Conservation (phyloP, 2,888 invertebrate genomes). For the Watsonalla cultraria region DNA sequence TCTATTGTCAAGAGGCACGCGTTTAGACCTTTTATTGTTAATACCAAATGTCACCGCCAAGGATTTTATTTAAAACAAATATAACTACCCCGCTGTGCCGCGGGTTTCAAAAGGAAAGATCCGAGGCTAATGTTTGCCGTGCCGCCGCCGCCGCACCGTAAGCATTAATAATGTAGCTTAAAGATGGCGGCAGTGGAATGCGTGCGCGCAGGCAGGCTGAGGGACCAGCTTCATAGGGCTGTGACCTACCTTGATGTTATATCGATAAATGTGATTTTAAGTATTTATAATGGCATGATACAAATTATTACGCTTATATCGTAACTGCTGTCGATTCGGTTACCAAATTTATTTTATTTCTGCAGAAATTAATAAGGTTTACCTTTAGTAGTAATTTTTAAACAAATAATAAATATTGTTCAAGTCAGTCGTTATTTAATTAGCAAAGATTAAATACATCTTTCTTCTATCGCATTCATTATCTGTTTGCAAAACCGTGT, state of each 20-base stretch:
- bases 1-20: background rate
- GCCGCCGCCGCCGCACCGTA: slow-evolving; percentile 44
- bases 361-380: background rate
- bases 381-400: background rate
- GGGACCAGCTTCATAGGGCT: slow-evolving; percentile 44
- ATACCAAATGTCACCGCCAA: slow-evolving; percentile 41
- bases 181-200: slow-evolving; percentile 74
- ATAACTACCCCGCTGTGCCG: slow-evolving; percentile 42
- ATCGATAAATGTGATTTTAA: slow-evolving; percentile 5
- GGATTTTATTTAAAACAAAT: slow-evolving; percentile 69
- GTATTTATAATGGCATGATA: too few species aligned
- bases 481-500: slow-evolving; percentile 23
- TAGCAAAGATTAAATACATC: slow-evolving; percentile 36
- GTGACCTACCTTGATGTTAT: slow-evolving; percentile 27
- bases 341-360: background rate
- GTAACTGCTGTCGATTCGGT: too few species aligned
- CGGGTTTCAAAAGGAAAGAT: slow-evolving; percentile 44
- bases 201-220: slow-evolving; percentile 32
- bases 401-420: too few species aligned
- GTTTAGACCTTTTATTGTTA: background rate
- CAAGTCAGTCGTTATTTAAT: slow-evolving; percentile 40
- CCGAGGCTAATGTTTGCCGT: slow-evolving; percentile 49
- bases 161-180: slow-evolving; percentile 76
- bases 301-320: too few species aligned
- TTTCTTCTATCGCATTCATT: slow-evolving; percentile 29